phyloP scores from a whole-genome alignment of 2,797 vertebrate genomes.

The Silurus lanzhouensis region DNA sequence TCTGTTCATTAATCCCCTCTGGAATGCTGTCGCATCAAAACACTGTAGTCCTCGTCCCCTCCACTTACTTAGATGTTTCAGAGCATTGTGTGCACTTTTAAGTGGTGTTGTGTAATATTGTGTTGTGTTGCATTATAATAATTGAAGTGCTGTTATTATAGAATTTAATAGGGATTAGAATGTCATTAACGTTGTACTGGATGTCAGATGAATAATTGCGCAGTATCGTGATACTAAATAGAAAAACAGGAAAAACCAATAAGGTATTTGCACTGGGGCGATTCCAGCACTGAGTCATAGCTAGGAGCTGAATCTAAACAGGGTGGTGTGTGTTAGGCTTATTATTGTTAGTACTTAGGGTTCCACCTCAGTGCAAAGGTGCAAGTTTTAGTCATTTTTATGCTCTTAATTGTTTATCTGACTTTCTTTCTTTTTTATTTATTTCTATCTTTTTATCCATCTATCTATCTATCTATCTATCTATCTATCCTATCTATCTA shows the following conservation, averaged over 20 bases:
- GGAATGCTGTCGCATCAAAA: slow-evolving; percentile 20
- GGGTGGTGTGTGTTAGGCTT: not conserved
- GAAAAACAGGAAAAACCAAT: not conserved
- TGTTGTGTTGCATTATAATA: not conserved
- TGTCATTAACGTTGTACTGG: not conserved
- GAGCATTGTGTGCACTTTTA: too few relatives aligned
- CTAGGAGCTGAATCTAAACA: not conserved
- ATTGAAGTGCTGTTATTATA: not conserved
- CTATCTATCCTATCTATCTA: not conserved
- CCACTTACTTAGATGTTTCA: not conserved
- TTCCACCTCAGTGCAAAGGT: too few relatives aligned
- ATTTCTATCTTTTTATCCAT: too few relatives aligned
- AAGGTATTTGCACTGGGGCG: not conserved
- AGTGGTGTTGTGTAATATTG: not conserved
- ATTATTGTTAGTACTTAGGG: not conserved
- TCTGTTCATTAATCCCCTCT: slow-evolving; percentile 51
- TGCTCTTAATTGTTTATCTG: not conserved
- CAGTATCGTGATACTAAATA: not conserved
- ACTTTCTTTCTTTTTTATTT: too few relatives aligned
- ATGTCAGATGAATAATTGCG: not conserved
- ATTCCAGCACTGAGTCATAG: not conserved
- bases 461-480: not conserved
- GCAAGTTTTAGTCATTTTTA: not conserved
- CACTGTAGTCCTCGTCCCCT: not conserved
- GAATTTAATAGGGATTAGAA: not conserved